Evolutionary conservation across 2,797 vertebrate species (phyloP), one percentile per base, ranked within the genome.

Genomic region (Avahi laniger): DNA sequence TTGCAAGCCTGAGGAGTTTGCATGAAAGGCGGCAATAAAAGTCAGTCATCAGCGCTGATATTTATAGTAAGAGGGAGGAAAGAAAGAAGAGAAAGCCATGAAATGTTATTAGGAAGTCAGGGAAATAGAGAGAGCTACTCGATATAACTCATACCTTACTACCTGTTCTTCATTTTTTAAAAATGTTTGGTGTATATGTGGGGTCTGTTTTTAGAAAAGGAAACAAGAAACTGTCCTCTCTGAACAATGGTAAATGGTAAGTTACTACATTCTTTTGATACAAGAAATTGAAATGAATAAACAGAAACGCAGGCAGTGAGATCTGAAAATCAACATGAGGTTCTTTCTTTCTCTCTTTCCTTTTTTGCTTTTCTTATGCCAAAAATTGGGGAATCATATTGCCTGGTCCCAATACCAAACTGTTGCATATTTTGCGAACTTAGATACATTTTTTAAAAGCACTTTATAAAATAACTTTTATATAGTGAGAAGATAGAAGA

Each of bases 31-130:
- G 65, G 89, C 78, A 93, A 75, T 97, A 90, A 91, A 96, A 97
- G 95, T 91, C 92, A 96, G 94, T 95, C 96, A 91, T 91, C 80
- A 82, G 80, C 86, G 88, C 79, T 95, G 95, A 91, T 95, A 94
- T 91, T 97, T 94, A 96, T 94, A 92, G 94, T 70, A 78, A 93
- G 85, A 81, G 38, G 15, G 41, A 88, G 48, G 76, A 73, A 91
- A 97, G 76, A 70, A 82, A 91, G 57, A 76, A 86, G 73, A 95
- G 78, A 89, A 90, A 87, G 80, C 43, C 46, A 63, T 83, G 93
- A 94, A 96, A 93, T 59, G 57, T 85, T 97, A 88, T 89, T 96
- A 95, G 86, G 41, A 81, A 95, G 65, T 86, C 72, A 61, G 86
- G 48, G 17, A 94, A 94, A 73, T 30, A 80, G 72, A 85, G 43